Percentiles rank a stretch among this genome's conserved stretches.
These are phyloP conservation scores for Nanorana parkeri DNA, from an alignment of 2,113 vertebrate genomes.

Conservation along the genomic window DNA sequence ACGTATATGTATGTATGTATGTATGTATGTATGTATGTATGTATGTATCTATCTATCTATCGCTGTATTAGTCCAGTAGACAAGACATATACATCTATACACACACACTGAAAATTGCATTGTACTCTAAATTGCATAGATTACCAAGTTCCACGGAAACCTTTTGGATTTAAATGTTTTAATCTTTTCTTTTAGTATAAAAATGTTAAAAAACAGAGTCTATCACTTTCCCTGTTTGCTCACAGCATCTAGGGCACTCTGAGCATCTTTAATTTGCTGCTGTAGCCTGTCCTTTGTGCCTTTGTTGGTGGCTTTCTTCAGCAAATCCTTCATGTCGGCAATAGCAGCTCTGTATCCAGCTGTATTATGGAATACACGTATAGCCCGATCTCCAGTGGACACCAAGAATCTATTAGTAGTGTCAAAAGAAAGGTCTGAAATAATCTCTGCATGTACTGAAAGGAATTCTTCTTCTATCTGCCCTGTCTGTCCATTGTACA, in stretches of 20 bases:
- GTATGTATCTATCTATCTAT: too few species aligned
- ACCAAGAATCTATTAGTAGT: conserved; percentile 81
- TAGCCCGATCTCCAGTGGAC: conserved; percentile 84
- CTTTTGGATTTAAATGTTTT: conserved; percentile 25
- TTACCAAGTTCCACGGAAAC: conserved; percentile 5
- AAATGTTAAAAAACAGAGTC: conserved; percentile 8
- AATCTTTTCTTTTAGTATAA: conserved; percentile 12
- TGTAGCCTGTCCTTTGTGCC: conserved; percentile 86
- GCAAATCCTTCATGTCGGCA: conserved; percentile 85
- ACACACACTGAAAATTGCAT: too few species aligned
- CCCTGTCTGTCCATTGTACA: conserved; percentile 78
- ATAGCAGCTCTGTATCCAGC: conserved; percentile 85
- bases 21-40: too few species aligned
- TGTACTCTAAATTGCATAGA: neutral
- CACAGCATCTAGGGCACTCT: conserved; percentile 78
- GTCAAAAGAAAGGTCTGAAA: conserved; percentile 86
- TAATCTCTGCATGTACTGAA: conserved; percentile 72
- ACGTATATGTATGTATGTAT: too few species aligned
- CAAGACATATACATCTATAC: too few species aligned
- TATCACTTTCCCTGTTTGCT: conserved; percentile 68
- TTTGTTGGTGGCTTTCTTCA: conserved; percentile 83
- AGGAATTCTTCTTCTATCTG: conserved; percentile 83
- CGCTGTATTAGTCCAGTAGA: too few species aligned
- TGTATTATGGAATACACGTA: conserved; percentile 87
- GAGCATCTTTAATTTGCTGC: conserved; percentile 84